phyloP scores from a whole-genome alignment of 2,888 invertebrate species.

The Agrenia bidenticulata region DNA sequence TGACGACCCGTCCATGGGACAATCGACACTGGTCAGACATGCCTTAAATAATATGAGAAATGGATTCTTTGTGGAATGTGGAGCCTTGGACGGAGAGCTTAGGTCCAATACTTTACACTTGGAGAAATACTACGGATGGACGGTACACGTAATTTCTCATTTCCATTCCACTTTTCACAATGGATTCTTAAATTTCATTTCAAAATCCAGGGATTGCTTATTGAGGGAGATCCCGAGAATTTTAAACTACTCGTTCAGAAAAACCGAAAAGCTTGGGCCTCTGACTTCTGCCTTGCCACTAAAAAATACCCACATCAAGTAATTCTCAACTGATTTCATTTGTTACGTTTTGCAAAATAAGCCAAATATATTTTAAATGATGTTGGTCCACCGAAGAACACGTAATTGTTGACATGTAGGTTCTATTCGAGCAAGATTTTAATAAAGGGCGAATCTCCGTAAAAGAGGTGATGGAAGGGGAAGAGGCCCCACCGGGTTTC shows the following conservation, averaged over 20 bases:
- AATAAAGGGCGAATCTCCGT: slow-evolving; percentile 57
- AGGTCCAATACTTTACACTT: slow-evolving; percentile 61
- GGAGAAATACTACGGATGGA: slow-evolving; percentile 59
- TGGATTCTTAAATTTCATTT: no score
- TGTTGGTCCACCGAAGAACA: no score
- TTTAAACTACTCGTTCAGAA: slow-evolving; percentile 58
- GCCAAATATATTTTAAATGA: no score
- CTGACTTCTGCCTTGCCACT: slow-evolving; percentile 59
- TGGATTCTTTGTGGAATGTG: slow-evolving; percentile 61
- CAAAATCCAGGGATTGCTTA: slow-evolving; percentile 60
- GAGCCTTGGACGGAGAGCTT: slow-evolving; percentile 62
- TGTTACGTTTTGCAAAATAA: no score
- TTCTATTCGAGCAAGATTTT: slow-evolving; percentile 57
- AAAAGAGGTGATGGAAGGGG: slow-evolving; percentile 34
- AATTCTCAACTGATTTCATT: no score
- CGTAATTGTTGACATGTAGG: no score
- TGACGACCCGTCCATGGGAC: slow-evolving; percentile 45
- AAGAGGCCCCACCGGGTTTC: slow-evolving; percentile 27
- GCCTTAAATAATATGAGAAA: slow-evolving; percentile 37
- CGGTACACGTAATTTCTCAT: no score
- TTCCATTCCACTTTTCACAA: background rate
- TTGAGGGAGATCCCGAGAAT: slow-evolving; percentile 61
- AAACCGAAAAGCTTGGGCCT: slow-evolving; percentile 58
- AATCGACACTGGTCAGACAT: slow-evolving; percentile 40
- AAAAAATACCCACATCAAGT: slow-evolving; percentile 57